Conservation (phyloP, 2,888 invertebrate species). For the Neoaliturus tenellus region DNA sequence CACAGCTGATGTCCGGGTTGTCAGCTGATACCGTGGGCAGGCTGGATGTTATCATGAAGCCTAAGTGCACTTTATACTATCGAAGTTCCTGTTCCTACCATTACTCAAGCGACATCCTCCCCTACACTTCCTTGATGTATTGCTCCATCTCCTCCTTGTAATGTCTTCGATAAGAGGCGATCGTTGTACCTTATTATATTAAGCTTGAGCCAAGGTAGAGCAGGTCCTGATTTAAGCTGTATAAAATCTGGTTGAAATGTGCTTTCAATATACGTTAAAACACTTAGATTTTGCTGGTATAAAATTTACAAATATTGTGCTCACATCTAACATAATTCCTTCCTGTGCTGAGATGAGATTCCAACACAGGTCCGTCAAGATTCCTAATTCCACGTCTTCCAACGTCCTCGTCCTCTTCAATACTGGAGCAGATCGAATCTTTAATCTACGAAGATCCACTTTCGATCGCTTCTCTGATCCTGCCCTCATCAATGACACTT, state of each 20-base stretch:
- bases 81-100: background rate
- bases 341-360: too few relatives aligned
- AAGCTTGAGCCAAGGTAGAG: too few relatives aligned
- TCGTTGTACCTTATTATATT: too few relatives aligned
- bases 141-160: background rate
- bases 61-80: constrained; percentile 14
- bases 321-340: too few relatives aligned
- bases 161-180: background rate
- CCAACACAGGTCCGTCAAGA: too few relatives aligned
- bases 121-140: background rate
- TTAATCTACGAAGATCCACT: background rate
- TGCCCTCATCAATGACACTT: constrained; percentile 27
- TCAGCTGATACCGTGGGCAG: constrained; percentile 8
- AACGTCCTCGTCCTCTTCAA: background rate
- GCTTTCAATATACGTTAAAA: too few relatives aligned
- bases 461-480: background rate
- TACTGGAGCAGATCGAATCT: background rate
- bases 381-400: background rate
- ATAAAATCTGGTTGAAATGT: too few relatives aligned
- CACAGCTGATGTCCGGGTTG: constrained; percentile 4
- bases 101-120: background rate
- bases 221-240: too few relatives aligned
- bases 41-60: background rate
- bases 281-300: too few relatives aligned
- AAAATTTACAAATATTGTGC: too few relatives aligned